These are phyloP conservation scores for Labeo catla DNA, from an alignment of 2,113 vertebrate genomes.

Conservation along the genomic window DNA sequence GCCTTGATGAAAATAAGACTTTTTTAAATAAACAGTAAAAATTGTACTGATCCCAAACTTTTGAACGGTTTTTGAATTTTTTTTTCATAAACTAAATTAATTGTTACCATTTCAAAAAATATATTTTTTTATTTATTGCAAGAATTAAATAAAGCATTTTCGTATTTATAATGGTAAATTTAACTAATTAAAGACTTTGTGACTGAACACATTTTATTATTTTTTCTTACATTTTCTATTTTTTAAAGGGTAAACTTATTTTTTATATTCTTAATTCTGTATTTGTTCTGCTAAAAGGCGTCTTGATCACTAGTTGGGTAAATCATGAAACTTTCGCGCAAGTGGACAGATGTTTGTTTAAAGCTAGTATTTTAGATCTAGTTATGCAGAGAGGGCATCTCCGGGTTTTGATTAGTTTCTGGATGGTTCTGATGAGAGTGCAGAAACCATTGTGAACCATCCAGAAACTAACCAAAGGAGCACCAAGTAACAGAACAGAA, in stretches of 20 bases:
- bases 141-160: not conserved
- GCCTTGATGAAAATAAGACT: no score
- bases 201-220: no score
- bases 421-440: not conserved
- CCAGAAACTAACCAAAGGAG: not conserved
- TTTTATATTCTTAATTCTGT: not conserved
- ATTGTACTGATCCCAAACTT: no score
- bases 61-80: no score
- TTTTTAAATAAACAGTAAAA: no score
- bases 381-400: not conserved
- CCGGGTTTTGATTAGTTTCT: not conserved
- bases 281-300: not conserved
- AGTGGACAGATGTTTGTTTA: not conserved
- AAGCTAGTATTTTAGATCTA: not conserved
- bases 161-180: no score
- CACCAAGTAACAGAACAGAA: not conserved
- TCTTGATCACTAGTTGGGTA: no score
- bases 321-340: not conserved
- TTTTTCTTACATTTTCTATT: no score
- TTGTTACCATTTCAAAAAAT: no score
- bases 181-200: no score
- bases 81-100: no score
- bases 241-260: no score
- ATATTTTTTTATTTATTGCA: not conserved
- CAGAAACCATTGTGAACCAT: not conserved